These are phyloP conservation scores for Holothuria leucospilota DNA, from an alignment of 53 echinoderm and acorn worm genomes.

Conservation along the genomic window DNA sequence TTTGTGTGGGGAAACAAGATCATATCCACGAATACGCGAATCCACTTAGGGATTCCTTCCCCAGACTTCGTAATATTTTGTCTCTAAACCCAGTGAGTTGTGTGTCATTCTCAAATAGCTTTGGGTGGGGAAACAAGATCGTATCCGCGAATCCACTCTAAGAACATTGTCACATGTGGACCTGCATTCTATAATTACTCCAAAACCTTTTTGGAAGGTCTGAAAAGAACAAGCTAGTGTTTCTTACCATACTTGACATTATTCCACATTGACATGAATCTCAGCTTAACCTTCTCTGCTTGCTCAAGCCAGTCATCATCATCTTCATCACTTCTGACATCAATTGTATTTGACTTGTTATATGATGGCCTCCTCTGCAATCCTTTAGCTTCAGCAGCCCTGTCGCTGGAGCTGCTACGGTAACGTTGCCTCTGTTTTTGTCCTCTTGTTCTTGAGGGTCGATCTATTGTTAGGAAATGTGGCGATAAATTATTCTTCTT, in stretches of 20 bases:
- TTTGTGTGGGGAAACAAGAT: too few relatives aligned
- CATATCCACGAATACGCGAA: too few relatives aligned
- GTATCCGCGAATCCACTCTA: too few relatives aligned
- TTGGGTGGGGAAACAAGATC: too few relatives aligned
- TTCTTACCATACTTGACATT: conserved; percentile 98
- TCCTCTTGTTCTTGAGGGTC: conserved; percentile 4
- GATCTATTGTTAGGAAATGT: background rate
- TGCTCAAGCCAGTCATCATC: conserved; percentile 72
- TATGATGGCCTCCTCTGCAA: conserved; percentile 60
- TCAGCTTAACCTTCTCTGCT: conserved; percentile 88
- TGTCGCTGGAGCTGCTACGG: conserved; percentile 89
- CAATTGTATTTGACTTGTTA: conserved; percentile 64
- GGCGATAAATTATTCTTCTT: background rate
- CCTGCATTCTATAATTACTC: too few relatives aligned
- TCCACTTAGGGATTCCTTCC: too few relatives aligned
- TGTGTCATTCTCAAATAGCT: too few relatives aligned
- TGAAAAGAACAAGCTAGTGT: background rate
- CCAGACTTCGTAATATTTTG: too few relatives aligned
- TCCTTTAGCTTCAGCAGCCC: conserved; percentile 64
- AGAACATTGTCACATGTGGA: too few relatives aligned
- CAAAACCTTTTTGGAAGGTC: too few relatives aligned
- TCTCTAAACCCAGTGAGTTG: too few relatives aligned
- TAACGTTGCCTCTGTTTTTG: conserved; percentile 38
- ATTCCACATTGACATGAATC: conserved; percentile 96
- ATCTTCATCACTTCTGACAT: conserved; percentile 55